Conservation (phyloP, 1,140 invertebrate genomes). For the Drosophila lacteicornis region DNA sequence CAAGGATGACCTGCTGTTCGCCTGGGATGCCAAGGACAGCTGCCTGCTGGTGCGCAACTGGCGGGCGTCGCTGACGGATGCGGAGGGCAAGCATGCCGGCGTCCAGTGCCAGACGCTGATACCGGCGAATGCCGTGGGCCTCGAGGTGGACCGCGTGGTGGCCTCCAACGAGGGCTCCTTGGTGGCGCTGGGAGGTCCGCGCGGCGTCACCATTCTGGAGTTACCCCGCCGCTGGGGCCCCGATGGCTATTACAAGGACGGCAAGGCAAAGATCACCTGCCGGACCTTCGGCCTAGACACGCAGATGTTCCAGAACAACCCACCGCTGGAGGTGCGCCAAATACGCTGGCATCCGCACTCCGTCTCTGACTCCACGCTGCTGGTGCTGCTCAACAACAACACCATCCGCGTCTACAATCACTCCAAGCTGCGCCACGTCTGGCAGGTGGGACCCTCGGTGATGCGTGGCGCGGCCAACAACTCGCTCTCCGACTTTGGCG, state of each 20-base stretch:
- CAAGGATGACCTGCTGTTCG: conserved; percentile 80
- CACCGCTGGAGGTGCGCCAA: conserved; percentile 88
- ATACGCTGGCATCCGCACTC: conserved; percentile 94
- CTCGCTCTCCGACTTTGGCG: conserved; percentile 88
- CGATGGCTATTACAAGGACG: conserved; percentile 77
- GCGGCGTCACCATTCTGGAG: conserved; percentile 83
- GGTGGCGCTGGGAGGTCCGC: conserved; percentile 75
- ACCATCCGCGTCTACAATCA: conserved; percentile 88
- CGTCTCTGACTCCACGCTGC: conserved; percentile 89
- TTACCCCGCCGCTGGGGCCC: conserved; percentile 85
- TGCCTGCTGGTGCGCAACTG: conserved; percentile 74
- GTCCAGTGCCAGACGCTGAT: conserved; percentile 73
- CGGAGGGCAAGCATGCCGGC: conserved; percentile 15
- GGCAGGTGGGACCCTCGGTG: conserved; percentile 76
- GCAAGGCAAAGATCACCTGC: conserved; percentile 71
- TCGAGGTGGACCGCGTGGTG: conserved; percentile 81
- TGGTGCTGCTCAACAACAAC: conserved; percentile 93
- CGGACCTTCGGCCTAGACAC: conserved; percentile 88
- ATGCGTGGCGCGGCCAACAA: conserved; percentile 25
- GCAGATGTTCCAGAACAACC: conserved; percentile 86
- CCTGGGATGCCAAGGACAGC: conserved; percentile 67
- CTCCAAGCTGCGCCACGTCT: conserved; percentile 74
- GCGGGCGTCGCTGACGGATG: conserved; percentile 53
- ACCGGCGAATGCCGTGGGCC: conserved; percentile 70
- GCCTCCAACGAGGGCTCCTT: conserved; percentile 81